Evolutionary conservation across 2,113 vertebrate species (phyloP).

Genomic region (Cathartes aura): DNA sequence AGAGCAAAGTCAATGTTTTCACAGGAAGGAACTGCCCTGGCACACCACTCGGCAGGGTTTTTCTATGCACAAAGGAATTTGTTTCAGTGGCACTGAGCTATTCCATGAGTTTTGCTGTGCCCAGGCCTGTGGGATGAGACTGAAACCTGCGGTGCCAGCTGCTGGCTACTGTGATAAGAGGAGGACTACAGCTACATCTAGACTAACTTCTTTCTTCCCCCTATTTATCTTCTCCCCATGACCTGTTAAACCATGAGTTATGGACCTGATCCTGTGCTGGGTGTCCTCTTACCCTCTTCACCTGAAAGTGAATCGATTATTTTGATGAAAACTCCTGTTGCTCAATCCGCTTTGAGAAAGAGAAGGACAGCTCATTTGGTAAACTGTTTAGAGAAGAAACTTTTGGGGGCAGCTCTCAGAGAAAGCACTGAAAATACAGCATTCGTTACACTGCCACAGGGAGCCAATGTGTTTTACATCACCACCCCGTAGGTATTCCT

Average conservation of each 20-base stretch:
- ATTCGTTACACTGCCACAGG: not conserved
- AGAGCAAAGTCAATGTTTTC: not conserved
- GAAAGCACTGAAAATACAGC: not conserved
- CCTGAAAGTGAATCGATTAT: not conserved
- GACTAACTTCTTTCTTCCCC: not conserved
- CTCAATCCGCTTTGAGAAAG: not conserved
- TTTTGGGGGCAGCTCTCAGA: not conserved
- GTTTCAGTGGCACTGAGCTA: not conserved
- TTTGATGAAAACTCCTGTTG: not conserved
- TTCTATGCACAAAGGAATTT: not conserved
- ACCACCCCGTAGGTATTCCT: rapidly evolving
- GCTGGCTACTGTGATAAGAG: not conserved
- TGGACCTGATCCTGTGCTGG: not conserved
- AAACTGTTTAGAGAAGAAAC: not conserved
- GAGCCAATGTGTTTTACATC: not conserved
- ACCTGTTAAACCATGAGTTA: not conserved
- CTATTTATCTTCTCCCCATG: not conserved
- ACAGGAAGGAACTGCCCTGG: not conserved
- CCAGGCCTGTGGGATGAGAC: not conserved
- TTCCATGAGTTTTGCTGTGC: not conserved
- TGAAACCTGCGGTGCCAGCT: not conserved
- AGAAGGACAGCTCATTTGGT: not conserved
- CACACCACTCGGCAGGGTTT: not conserved
- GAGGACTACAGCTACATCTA: not conserved
- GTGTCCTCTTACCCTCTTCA: not conserved